Percentiles rank a stretch among this genome's conserved stretches.
phyloP scores from a whole-genome alignment of 2,888 invertebrate genomes.

The Tortricodes alternella region DNA sequence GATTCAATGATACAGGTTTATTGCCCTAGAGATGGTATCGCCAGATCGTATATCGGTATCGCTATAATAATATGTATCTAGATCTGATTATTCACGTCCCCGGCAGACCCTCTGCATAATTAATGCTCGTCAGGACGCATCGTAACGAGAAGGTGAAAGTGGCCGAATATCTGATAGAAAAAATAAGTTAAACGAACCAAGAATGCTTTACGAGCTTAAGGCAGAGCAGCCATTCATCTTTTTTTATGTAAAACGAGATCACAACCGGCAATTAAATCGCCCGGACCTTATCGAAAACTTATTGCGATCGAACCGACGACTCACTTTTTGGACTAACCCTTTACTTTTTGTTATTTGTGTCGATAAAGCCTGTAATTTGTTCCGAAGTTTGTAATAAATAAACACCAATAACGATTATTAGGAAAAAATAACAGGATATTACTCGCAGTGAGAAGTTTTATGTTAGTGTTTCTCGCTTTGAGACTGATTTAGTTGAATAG shows the following conservation, averaged over 20 bases:
- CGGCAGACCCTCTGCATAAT: slow-evolving; percentile 63
- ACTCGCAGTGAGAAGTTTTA: slow-evolving; percentile 67
- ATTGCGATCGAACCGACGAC: slow-evolving; percentile 80
- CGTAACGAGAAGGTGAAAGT: slow-evolving; percentile 74
- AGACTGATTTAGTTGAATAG: slow-evolving; percentile 67
- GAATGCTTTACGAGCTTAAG: slow-evolving; percentile 73
- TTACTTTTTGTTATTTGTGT: slow-evolving; percentile 68
- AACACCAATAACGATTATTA: slow-evolving; percentile 83
- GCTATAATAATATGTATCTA: slow-evolving; percentile 64
- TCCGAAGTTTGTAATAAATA: slow-evolving; percentile 79
- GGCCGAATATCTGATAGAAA: slow-evolving; percentile 65
- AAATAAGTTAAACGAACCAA: slow-evolving; percentile 67
- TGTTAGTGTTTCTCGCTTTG: slow-evolving; percentile 64
- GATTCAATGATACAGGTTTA: slow-evolving; percentile 41
- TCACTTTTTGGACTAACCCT: slow-evolving; percentile 82
- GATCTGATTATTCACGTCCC: slow-evolving; percentile 64
- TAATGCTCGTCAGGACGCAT: slow-evolving; percentile 54
- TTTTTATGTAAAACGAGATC: slow-evolving; percentile 82
- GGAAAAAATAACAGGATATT: slow-evolving; percentile 82
- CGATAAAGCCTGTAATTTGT: slow-evolving; percentile 81
- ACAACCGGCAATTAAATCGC: slow-evolving; percentile 82
- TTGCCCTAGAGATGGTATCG: slow-evolving; percentile 45
- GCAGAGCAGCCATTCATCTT: slow-evolving; percentile 77
- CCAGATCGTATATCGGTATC: slow-evolving; percentile 48
- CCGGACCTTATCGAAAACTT: slow-evolving; percentile 82